These are phyloP conservation scores for Tipula unca DNA, from an alignment of 2,888 invertebrate species.

Conservation along the genomic window DNA sequence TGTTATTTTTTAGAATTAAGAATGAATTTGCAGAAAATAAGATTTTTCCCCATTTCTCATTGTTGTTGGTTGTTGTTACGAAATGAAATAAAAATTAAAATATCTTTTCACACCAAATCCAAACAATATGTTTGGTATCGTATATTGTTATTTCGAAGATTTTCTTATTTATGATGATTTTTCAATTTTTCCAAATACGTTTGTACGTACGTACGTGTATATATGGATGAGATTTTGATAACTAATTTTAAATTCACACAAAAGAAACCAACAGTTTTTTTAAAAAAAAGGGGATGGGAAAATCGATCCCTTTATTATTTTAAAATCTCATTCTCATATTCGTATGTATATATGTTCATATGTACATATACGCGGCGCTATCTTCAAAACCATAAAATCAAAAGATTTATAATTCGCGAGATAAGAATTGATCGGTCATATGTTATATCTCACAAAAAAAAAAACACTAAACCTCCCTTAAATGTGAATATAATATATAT, in stretches of 20 bases:
- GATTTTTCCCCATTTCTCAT: neutral
- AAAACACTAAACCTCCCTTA: neutral
- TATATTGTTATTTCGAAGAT: neutral
- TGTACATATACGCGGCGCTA: neutral
- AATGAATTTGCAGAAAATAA: neutral
- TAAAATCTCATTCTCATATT: neutral
- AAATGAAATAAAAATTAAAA: neutral
- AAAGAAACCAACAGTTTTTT: neutral
- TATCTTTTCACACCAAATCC: neutral
- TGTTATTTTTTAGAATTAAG: neutral
- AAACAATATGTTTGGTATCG: slow-evolving; percentile 2
- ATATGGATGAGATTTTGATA: neutral
- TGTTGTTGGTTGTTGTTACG: neutral
- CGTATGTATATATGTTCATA: neutral
- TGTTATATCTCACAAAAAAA: neutral
- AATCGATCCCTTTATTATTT: slow-evolving; percentile 14
- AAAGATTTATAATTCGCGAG: slow-evolving; percentile 16
- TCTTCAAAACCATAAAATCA: slow-evolving; percentile 14
- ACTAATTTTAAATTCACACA: neutral
- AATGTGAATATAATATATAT: neutral
- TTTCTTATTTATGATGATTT: slow-evolving; percentile 2
- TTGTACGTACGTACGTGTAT: neutral
- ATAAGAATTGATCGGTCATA: slow-evolving; percentile 16
- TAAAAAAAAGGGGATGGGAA: neutral
- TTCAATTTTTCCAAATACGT: neutral